A percentile compares a stretch with the other conserved stretches of the same genome.
These are phyloP conservation scores for Dendropsophus ebraccatus DNA, from an alignment of 2,113 vertebrate species.

Conservation along the genomic window DNA sequence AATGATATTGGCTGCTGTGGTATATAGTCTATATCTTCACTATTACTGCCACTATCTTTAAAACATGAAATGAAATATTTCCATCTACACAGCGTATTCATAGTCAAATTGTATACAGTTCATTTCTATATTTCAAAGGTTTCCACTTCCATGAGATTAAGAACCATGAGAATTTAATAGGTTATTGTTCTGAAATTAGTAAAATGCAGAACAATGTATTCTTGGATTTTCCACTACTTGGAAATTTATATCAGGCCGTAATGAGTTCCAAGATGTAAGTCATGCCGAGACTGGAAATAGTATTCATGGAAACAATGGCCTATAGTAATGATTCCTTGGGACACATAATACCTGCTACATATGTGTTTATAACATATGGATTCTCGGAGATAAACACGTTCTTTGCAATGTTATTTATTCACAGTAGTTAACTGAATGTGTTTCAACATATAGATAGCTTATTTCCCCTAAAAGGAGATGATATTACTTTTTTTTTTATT, in stretches of 20 bases:
- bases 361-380: background rate
- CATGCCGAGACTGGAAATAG: background rate
- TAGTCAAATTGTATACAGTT: too few relatives aligned
- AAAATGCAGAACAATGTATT: background rate
- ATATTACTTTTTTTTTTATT: background rate
- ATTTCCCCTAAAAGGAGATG: background rate
- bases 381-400: background rate
- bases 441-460: constrained; percentile 23
- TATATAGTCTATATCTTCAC: too few relatives aligned
- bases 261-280: background rate
- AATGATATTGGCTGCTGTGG: too few relatives aligned
- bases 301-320: background rate
- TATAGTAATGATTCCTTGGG: background rate
- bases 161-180: too few relatives aligned
- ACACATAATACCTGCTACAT: background rate
- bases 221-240: background rate
- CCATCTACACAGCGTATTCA: too few relatives aligned
- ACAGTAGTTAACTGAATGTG: constrained; percentile 12
- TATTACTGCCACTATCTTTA: too few relatives aligned
- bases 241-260: background rate
- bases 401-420: background rate
- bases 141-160: too few relatives aligned
- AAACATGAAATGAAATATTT: too few relatives aligned
- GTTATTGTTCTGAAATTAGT: too few relatives aligned
- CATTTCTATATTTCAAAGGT: too few relatives aligned